A percentile compares a stretch with the other conserved stretches of the same genome.
phyloP scores from a whole-genome alignment of 1,140 invertebrate species.

The Bradysia coprophila region DNA sequence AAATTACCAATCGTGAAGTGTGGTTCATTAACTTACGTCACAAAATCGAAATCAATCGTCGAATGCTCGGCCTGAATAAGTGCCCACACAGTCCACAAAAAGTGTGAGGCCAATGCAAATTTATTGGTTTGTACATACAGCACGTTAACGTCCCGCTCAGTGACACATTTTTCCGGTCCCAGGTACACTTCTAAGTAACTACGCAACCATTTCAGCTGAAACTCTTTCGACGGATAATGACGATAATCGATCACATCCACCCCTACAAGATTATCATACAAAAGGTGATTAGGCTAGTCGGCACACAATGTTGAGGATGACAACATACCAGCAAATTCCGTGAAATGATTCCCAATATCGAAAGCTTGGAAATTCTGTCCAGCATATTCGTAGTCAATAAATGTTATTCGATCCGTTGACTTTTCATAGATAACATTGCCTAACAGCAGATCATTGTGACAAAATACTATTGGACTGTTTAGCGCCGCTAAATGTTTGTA shows the following conservation, averaged over 20 bases:
- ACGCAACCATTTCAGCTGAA: constrained; percentile 66
- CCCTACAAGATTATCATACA: constrained; percentile 29
- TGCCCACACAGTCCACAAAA: constrained; percentile 88
- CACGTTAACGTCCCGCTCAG: constrained; percentile 39
- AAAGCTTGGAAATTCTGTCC: constrained; percentile 86
- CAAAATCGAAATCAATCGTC: constrained; percentile 85
- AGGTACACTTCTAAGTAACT: constrained; percentile 51
- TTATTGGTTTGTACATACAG: constrained; percentile 63
- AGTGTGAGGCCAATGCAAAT: constrained; percentile 62
- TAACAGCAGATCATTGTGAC: constrained; percentile 93
- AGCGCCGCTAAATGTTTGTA: constrained; percentile 41
- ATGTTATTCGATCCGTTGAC: constrained; percentile 51
- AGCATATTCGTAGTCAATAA: constrained; percentile 98
- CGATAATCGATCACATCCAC: constrained; percentile 54
- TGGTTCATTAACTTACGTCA: constrained; percentile 70
- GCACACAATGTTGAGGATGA: neutral
- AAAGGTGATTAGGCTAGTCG: neutral
- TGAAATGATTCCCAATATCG: constrained; percentile 97
- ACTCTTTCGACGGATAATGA: constrained; percentile 58
- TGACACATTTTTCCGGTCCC: constrained; percentile 15
- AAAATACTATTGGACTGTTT: constrained; percentile 75
- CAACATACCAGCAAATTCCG: constrained; percentile 77
- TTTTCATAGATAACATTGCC: constrained; percentile 81
- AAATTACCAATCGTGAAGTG: constrained; percentile 4
- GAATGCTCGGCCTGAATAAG: constrained; percentile 83